Conservation (phyloP, 2,113 vertebrate species). For the Hemibates koningsi region DNA sequence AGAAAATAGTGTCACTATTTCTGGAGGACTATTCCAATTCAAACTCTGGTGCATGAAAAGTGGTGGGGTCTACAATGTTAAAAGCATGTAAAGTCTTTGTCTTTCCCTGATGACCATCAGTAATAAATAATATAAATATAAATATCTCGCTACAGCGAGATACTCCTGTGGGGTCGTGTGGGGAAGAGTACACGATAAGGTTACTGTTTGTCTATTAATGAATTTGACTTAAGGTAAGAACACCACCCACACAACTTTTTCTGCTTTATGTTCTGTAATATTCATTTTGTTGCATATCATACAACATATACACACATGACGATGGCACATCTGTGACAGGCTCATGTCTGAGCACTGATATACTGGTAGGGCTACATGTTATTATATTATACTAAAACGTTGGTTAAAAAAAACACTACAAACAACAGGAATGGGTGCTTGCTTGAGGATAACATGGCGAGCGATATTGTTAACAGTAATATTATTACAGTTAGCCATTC, state of each 20-base stretch:
- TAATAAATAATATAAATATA: neutral
- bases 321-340: neutral
- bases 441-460: neutral
- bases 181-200: neutral
- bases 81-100: neutral
- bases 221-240: neutral
- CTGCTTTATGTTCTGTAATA: neutral
- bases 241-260: neutral
- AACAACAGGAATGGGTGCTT: neutral
- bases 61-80: neutral
- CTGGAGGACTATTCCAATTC: neutral
- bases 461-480: neutral
- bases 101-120: neutral
- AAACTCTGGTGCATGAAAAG: neutral
- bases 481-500: neutral
- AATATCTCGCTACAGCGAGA: neutral
- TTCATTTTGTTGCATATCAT: neutral
- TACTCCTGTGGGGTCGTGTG: neutral
- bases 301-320: neutral
- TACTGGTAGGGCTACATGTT: neutral
- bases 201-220: neutral
- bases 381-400: neutral
- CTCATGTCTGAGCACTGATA: neutral
- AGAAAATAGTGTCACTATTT: neutral
- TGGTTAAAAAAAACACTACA: neutral